These are phyloP conservation scores for Elephantulus edwardii DNA, from an alignment of 2,113 vertebrate genomes.

Conservation along the genomic window DNA sequence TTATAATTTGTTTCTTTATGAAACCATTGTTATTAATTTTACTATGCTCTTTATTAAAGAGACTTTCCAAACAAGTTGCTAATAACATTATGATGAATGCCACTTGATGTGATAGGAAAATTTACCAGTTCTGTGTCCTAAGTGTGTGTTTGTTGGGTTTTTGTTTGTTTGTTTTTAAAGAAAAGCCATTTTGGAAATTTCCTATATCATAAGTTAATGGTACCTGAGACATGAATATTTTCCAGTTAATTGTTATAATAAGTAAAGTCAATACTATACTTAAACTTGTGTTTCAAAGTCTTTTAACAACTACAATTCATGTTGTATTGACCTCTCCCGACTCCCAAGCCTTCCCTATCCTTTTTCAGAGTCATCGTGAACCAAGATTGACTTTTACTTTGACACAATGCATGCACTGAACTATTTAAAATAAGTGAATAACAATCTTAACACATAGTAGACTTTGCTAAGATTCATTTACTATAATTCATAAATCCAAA, in stretches of 20 bases:
- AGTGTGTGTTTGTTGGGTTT: not conserved
- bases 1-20: conserved; percentile 20
- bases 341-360: not conserved
- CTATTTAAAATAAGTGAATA: not conserved
- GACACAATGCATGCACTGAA: not conserved
- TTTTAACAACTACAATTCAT: not conserved
- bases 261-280: not conserved
- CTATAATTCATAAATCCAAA: not conserved
- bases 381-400: not conserved
- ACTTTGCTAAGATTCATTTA: not conserved
- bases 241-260: conserved; percentile 12
- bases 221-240: conserved; percentile 4
- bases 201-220: not conserved
- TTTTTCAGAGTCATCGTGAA: conserved; percentile 20
- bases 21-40: conserved; percentile 53
- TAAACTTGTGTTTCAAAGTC: not conserved
- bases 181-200: not conserved
- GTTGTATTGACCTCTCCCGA: not conserved
- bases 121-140: not conserved
- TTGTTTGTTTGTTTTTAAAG: not conserved
- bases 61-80: not conserved
- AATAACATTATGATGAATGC: not conserved
- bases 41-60: conserved; percentile 31
- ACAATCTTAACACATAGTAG: not conserved
- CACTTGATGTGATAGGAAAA: not conserved